Base-by-base conservation (phyloP, 2,888 invertebrate genomes). In the Melanostoma scalare region DNA sequence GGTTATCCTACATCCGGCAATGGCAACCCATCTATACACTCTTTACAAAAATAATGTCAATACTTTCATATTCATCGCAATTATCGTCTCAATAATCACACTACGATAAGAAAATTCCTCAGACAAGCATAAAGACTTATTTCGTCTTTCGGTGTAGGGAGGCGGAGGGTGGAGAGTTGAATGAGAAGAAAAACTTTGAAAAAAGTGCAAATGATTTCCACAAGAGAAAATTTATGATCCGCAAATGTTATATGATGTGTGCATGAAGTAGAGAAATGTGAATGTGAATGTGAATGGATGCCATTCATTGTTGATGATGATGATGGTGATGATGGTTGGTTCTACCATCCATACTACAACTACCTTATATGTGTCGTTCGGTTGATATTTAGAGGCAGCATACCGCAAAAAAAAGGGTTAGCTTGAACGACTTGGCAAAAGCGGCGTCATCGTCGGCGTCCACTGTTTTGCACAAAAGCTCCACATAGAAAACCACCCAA, bases 171-270 rank as follows among this genome's bases (percentile, higher is more conserved):
- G 40, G 33, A 33, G 48, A 36, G 30, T 10, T 6, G 10, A 46
- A 65, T 65, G 33, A 56, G 58, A 58, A 50, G 65, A 55, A 68
- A 53, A 58, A 35, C 44, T 35, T 60, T 40, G 42, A 55, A 60
- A 77, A 79, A 79, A 84, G 84, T 84, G 84, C 79, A 84, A 84
- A 84, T 71, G 79, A 79, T 79, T 84, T 84, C 79, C 79, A 84
- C 74, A 84, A 79, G 84, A 84, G 79, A 78, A 84, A 84, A 84
- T 84, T 84, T 84, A 84, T 84, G 84, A 84, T 84, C 84, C 84
- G 84, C 84, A 84, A 84, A 84, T 84, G 84, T 84, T 84, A 84
- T 79, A 84, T 79, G 84, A 84, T 84, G 84, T 84, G 84, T 84
- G 78, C 84, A 84, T 74, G 74, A 61, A 75, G 67, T 71, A 48